phyloP scores from a whole-genome alignment of 2,888 invertebrate species.

The Drosophila rellima region DNA sequence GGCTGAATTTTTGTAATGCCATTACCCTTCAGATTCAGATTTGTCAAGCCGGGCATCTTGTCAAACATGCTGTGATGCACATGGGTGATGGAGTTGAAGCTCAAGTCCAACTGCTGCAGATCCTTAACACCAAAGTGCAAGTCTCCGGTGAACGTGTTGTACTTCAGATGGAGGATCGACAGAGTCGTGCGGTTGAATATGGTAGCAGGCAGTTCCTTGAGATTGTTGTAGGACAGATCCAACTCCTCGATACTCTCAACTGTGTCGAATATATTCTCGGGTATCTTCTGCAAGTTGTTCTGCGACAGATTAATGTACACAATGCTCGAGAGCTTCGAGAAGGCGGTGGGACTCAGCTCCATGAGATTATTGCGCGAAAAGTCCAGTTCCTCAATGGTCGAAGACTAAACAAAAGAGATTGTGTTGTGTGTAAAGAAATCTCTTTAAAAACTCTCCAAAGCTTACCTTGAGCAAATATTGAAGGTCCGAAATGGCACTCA shows the following conservation, averaged over 20 bases:
- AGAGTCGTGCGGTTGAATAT: slow-evolving; percentile 90
- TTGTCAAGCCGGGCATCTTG: slow-evolving; percentile 88
- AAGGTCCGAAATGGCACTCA: slow-evolving; percentile 85
- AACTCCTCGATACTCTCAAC: slow-evolving; percentile 90
- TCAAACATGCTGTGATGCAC: slow-evolving; percentile 89
- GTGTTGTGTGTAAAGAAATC: not conserved
- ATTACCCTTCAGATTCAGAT: slow-evolving; percentile 90
- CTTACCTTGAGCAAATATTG: slow-evolving; percentile 82
- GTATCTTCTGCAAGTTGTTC: slow-evolving; percentile 88
- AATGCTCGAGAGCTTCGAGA: slow-evolving; percentile 89
- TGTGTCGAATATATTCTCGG: slow-evolving; percentile 87
- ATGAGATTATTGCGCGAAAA: slow-evolving; percentile 90
- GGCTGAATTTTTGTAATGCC: slow-evolving; percentile 89
- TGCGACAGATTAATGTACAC: slow-evolving; percentile 90
- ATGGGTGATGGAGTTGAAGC: slow-evolving; percentile 89
- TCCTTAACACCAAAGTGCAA: slow-evolving; percentile 88
- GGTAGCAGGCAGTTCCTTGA: slow-evolving; percentile 88
- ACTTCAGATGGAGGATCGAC: slow-evolving; percentile 89
- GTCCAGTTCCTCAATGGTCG: slow-evolving; percentile 90
- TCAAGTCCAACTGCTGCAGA: slow-evolving; percentile 89
- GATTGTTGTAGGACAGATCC: slow-evolving; percentile 90
- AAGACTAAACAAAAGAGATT: slow-evolving; percentile 83
- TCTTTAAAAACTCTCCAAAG: not conserved
- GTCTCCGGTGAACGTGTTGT: slow-evolving; percentile 89
- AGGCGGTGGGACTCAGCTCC: slow-evolving; percentile 88